Conservation (phyloP, 2,113 vertebrate genomes). For the Cebus imitator region DNA sequence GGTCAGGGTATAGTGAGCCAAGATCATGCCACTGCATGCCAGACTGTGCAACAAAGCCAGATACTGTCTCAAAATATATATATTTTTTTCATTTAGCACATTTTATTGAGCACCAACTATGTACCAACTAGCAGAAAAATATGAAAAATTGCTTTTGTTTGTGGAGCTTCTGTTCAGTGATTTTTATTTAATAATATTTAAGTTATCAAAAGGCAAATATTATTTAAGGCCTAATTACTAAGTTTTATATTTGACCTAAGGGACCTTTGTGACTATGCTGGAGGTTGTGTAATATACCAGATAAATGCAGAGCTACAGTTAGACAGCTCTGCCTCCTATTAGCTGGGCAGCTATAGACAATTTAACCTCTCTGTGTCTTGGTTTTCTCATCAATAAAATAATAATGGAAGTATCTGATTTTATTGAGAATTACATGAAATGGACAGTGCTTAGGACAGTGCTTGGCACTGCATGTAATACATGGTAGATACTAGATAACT, state of each 20-base stretch:
- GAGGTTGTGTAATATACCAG: not conserved
- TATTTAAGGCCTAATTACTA: not conserved
- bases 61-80: no score
- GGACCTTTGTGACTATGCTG: not conserved
- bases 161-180: not conserved
- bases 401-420: not conserved
- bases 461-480: not conserved
- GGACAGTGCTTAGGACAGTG: not conserved
- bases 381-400: not conserved
- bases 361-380: not conserved
- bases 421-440: not conserved
- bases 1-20: no score
- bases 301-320: not conserved
- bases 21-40: no score
- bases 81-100: no score
- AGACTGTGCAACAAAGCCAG: no score
- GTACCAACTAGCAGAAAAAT: not conserved
- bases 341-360: not conserved
- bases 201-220: not conserved
- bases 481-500: not conserved
- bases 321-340: not conserved
- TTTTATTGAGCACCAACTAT: not conserved
- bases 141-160: not conserved
- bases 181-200: not conserved
- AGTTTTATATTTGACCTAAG: not conserved